A percentile compares a stretch with the other conserved stretches of the same genome.
phyloP scores from a whole-genome alignment of 2,797 vertebrate genomes.

The Phalloptychus januarius region DNA sequence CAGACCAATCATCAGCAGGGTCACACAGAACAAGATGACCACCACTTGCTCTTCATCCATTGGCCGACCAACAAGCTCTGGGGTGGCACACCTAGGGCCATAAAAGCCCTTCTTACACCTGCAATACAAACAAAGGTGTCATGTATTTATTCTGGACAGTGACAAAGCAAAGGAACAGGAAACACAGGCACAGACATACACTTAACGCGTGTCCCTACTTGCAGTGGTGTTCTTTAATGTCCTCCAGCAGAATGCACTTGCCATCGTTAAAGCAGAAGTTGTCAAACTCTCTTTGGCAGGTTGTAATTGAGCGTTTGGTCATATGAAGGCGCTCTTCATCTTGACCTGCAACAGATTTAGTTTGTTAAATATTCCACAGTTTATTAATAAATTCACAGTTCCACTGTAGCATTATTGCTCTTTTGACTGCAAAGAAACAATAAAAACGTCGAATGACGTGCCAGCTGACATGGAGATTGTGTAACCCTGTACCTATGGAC shows the following conservation, averaged over 20 bases:
- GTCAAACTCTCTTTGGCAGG: constrained; percentile 57
- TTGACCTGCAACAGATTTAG: constrained; percentile 38
- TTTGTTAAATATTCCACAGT: not conserved
- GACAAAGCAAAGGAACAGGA: constrained; percentile 7
- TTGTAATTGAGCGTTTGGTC: constrained; percentile 44
- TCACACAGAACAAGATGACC: constrained; percentile 64
- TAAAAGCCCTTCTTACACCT: constrained; percentile 73
- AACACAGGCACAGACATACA: constrained; percentile 8
- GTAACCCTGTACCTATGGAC: not conserved
- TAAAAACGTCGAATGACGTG: not conserved
- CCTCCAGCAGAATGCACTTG: constrained; percentile 72
- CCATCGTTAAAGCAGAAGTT: constrained; percentile 74
- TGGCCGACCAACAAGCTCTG: constrained; percentile 52
- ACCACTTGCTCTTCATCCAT: constrained; percentile 61
- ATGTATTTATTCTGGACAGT: not conserved
- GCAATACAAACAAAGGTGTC: constrained; percentile 30
- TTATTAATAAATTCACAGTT: not conserved
- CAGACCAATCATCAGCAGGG: constrained; percentile 64
- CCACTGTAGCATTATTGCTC: not conserved
- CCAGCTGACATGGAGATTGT: not conserved
- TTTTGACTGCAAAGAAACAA: not conserved
- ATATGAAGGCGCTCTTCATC: constrained; percentile 55
- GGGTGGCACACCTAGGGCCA: constrained; percentile 64
- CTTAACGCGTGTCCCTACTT: constrained; percentile 53
- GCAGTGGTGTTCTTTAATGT: constrained; percentile 70